phyloP scores from a whole-genome alignment of 64 coral and sea anemone species.

The Porites lutea region DNA sequence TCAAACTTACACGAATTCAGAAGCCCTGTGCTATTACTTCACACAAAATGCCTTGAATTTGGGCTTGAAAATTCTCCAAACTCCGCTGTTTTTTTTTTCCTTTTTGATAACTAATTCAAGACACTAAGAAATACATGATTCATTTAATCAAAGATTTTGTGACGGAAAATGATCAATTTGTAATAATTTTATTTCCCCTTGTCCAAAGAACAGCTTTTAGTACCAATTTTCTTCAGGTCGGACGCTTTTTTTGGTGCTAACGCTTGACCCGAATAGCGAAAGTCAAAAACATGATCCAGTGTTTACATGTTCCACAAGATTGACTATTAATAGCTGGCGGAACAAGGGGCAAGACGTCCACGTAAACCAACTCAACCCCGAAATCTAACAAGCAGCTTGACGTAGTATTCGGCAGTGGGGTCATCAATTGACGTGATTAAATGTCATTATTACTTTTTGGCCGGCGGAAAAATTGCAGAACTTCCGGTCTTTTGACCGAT shows the following conservation, averaged over 20 bases:
- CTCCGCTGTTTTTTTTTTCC: background rate
- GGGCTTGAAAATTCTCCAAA: background rate
- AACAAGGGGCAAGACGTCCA: background rate
- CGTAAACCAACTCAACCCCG: background rate
- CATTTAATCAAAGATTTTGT: too few species aligned
- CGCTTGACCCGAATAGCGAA: background rate
- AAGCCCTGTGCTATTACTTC: background rate
- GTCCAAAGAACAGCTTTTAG: background rate
- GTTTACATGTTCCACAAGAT: constrained; percentile 13
- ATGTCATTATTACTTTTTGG: background rate
- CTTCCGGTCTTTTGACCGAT: constrained; percentile 1
- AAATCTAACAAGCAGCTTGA: background rate
- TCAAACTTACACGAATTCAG: background rate
- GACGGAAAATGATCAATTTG: too few species aligned
- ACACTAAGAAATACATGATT: too few species aligned
- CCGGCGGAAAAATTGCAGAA: constrained; percentile 3
- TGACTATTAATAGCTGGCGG: background rate
- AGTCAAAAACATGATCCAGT: background rate
- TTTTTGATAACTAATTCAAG: too few species aligned
- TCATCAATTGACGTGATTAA: background rate
- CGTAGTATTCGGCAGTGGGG: background rate
- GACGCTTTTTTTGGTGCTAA: too few species aligned
- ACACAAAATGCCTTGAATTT: background rate
- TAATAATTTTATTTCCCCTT: background rate
- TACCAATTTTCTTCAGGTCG: too few species aligned